Evolutionary conservation across 2,797 vertebrate genomes (phyloP).

Genomic region (Gallirallus australis): DNA sequence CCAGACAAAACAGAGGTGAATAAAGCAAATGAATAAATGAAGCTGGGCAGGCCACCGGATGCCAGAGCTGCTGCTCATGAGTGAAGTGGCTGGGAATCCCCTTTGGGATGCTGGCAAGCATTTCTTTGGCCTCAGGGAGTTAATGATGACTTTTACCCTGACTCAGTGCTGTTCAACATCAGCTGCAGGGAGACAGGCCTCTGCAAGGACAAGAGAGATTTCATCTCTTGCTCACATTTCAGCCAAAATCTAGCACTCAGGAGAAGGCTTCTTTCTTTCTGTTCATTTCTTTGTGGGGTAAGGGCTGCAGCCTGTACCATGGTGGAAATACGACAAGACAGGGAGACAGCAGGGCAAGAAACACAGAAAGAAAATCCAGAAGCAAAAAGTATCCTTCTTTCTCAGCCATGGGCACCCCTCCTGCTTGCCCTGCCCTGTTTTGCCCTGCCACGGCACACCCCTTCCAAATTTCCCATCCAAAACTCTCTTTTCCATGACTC

Average conservation of each 20-base stretch:
- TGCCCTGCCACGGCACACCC: neutral
- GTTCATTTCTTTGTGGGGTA: neutral
- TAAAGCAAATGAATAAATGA: slow-evolving; percentile 54
- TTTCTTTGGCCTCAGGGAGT: slow-evolving; percentile 11
- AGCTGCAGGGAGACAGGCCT: slow-evolving; percentile 45
- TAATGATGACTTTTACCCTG: neutral
- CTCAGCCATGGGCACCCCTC: neutral
- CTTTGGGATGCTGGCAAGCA: slow-evolving; percentile 57
- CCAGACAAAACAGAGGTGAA: slow-evolving; percentile 53
- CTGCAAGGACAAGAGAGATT: slow-evolving; percentile 9
- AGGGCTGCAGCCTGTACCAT: neutral
- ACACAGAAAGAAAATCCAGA: neutral
- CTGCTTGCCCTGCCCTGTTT: neutral
- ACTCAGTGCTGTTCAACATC: slow-evolving; percentile 32
- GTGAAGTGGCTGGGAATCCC: slow-evolving; percentile 66
- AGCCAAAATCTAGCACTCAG: neutral
- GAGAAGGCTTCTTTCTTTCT: neutral
- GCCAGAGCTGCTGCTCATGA: neutral
- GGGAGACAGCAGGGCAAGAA: neutral
- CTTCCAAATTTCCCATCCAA: neutral
- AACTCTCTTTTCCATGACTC: neutral
- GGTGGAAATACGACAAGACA: neutral
- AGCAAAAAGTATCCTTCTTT: neutral
- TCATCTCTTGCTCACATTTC: neutral
- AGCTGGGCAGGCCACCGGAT: neutral